Conservation (phyloP, 2,888 invertebrate genomes). For the Dasysyrphus tricinctus region DNA sequence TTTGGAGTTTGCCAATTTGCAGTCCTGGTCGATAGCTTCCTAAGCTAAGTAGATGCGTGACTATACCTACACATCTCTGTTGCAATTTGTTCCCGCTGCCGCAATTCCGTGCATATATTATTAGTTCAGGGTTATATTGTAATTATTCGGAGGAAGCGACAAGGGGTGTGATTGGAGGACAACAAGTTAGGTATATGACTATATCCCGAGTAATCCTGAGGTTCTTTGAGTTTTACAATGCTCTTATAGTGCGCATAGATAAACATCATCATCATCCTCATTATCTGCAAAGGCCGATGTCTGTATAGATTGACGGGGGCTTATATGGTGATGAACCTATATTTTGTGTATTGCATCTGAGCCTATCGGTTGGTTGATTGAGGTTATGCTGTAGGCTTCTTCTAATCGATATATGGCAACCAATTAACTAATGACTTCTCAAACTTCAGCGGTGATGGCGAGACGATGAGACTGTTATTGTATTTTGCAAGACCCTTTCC, state of each 20-base stretch:
- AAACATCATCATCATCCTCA: conserved; percentile 22
- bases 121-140: conserved; percentile 45
- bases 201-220: conserved; percentile 26
- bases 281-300: background rate
- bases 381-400: conserved; percentile 29
- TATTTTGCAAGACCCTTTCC: background rate
- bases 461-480: background rate
- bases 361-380: conserved; percentile 28
- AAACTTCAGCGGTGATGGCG: background rate
- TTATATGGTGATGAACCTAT: conserved; percentile 16
- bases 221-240: conserved; percentile 27
- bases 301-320: background rate
- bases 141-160: conserved; percentile 27
- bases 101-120: conserved; percentile 41
- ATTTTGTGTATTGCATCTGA: background rate
- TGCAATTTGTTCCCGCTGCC: conserved; percentile 38
- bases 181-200: background rate
- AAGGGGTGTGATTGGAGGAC: conserved; percentile 1
- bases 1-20: background rate
- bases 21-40: background rate
- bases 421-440: conserved; percentile 67
- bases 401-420: conserved; percentile 33
- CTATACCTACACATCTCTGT: conserved; percentile 38
- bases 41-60: conserved; percentile 38
- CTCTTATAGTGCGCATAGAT: conserved; percentile 24